A percentile compares a stretch with the other conserved stretches of the same genome.
Evolutionary conservation across 1,140 invertebrate species (phyloP).

Genomic region (Nasonia vitripennis): DNA sequence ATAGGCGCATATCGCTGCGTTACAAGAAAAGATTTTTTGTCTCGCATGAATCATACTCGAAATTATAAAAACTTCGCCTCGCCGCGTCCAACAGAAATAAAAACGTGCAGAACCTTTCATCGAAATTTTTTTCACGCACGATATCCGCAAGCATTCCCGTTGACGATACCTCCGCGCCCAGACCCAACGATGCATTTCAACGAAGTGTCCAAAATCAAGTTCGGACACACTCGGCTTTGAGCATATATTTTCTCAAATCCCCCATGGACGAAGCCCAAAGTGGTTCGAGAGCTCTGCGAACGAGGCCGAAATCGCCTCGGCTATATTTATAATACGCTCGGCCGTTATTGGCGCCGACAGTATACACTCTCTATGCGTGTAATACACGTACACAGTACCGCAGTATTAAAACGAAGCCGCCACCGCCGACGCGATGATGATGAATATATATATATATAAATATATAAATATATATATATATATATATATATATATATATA

Average conservation of each 20-base stretch:
- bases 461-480: background rate
- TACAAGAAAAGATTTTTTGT: too few relatives aligned
- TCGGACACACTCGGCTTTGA: background rate
- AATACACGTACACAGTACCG: background rate
- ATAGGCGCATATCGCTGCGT: too few relatives aligned
- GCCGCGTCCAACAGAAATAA: background rate
- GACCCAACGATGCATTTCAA: background rate
- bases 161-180: background rate
- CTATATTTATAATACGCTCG: constrained; percentile 15
- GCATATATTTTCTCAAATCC: background rate
- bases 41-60: too few relatives aligned
- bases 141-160: too few relatives aligned
- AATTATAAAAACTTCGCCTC: background rate
- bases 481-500: too few relatives aligned
- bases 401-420: background rate
- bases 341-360: background rate
- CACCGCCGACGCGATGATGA: background rate
- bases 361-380: background rate
- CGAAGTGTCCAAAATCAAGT: constrained; percentile 2
- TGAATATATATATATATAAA: background rate
- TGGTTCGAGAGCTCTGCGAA: background rate
- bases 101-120: background rate
- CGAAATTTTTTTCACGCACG: background rate
- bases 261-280: background rate
- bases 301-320: background rate